Conservation (phyloP, 2,888 invertebrate genomes). For the Hirtodrosophila confusa region DNA sequence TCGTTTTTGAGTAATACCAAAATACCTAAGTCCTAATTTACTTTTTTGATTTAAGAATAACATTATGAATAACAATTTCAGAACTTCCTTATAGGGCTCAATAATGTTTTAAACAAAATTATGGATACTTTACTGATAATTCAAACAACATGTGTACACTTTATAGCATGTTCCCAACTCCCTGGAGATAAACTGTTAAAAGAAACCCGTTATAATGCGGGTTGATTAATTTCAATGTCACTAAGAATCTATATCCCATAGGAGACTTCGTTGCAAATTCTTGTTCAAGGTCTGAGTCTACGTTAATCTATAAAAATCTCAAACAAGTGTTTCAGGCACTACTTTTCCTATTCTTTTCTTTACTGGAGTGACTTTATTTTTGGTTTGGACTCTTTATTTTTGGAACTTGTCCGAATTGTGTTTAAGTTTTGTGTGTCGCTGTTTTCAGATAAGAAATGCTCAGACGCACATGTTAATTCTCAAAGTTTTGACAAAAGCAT, state of each 20-base stretch:
- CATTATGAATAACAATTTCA: too few relatives aligned
- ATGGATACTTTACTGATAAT: too few relatives aligned
- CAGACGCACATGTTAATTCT: constrained; percentile 38
- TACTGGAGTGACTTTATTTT: constrained; percentile 4
- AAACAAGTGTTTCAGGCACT: constrained; percentile 50
- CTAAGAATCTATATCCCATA: constrained; percentile 6
- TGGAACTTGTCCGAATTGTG: constrained; percentile 13
- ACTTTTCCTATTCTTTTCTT: constrained; percentile 6
- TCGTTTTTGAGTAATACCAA: too few relatives aligned
- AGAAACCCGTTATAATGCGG: too few relatives aligned
- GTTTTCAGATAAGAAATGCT: constrained; percentile 37
- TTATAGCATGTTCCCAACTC: too few relatives aligned
- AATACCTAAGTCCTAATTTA: too few relatives aligned
- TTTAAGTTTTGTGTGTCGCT: constrained; percentile 15
- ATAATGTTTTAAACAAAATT: too few relatives aligned
- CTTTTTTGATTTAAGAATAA: too few relatives aligned
- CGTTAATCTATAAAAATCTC: constrained; percentile 12
- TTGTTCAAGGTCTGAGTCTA: background rate
- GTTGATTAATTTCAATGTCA: too few relatives aligned
- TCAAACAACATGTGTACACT: too few relatives aligned
- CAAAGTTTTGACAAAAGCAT: constrained; percentile 45
- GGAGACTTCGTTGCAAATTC: background rate
- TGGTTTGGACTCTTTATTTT: constrained; percentile 8
- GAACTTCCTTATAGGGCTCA: too few relatives aligned
- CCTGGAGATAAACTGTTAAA: too few relatives aligned